Evolutionary conservation across 2,113 vertebrate genomes (phyloP), one percentile per base, ranked within the genome.

Genomic region (Dissostichus mawsoni): DNA sequence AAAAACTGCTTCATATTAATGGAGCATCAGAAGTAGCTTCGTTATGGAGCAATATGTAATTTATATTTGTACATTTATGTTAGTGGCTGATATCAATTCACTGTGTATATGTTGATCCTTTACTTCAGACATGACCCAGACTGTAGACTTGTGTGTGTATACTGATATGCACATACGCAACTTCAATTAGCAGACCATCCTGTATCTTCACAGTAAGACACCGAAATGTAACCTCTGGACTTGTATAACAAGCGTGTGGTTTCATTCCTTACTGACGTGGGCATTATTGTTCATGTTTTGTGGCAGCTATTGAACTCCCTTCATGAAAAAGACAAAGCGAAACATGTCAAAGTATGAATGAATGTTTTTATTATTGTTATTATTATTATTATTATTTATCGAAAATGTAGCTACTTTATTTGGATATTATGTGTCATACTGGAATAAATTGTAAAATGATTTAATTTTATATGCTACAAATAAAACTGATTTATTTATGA

Each of bases 361-460:
- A 94, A 95, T 95, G 92, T 94, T 93, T 92, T 94, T 92, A 90
- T 93, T 93, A 88, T 92, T 93, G 87, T 92, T 94, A 77, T 95
- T 93, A 94, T 96, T 97, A 94, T 96, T 97, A 94, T 89, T 93
- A 96, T 97, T 99, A 99, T 99, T 99, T 99, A 99, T 99, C 97
- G 73, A 96, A 36, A 96, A 93, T 96, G 96, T 99, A 98, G 97
- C 95, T 96, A 96, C 95, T 94, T 94, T 96, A 95, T 96, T 92
- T 95, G 95, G 90, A 95, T 93, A 91, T 94, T 94, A 96, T 96
- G 96, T 96, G 95, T 98, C 96, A 98, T 99, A 98, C 97, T 99
- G 97, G 97, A 99, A 98, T 99, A 97, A 98, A 97, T 96, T 98
- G 97, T 99, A 98, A 98, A 98, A 97, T 96, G 97, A 96, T 99